These are phyloP conservation scores for Dreissena rostriformis DNA, from an alignment of 1,140 invertebrate genomes.

Conservation along the genomic window DNA sequence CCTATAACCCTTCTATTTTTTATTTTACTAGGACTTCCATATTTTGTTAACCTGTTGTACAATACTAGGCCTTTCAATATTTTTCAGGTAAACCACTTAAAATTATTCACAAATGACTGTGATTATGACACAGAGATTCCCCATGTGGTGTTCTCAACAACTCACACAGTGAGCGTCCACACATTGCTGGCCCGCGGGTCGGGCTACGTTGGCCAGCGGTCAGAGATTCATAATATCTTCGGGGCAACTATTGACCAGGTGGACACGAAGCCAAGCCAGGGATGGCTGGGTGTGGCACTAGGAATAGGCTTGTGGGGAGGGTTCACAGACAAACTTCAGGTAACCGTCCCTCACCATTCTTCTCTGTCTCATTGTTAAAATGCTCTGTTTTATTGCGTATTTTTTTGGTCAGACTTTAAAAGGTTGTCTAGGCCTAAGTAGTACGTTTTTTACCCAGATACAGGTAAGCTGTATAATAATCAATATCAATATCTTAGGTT, in stretches of 20 bases:
- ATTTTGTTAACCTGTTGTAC: too few relatives aligned
- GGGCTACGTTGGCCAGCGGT: slow-evolving; percentile 18
- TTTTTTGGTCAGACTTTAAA: too few relatives aligned
- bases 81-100: slow-evolving; percentile 47
- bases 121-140: slow-evolving; percentile 20
- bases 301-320: slow-evolving; percentile 32
- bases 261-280: slow-evolving; percentile 59
- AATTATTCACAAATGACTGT: slow-evolving; percentile 13
- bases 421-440: too few relatives aligned
- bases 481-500: too few relatives aligned
- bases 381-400: too few relatives aligned
- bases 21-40: too few relatives aligned
- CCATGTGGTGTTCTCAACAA: slow-evolving; percentile 42
- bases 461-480: too few relatives aligned
- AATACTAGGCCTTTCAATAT: too few relatives aligned
- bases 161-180: slow-evolving; percentile 51
- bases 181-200: background rate
- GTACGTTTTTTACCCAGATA: too few relatives aligned
- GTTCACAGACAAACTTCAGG: background rate
- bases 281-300: slow-evolving; percentile 65
- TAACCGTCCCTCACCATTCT: too few relatives aligned
- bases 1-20: too few relatives aligned
- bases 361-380: too few relatives aligned
- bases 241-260: slow-evolving; percentile 63
- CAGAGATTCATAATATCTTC: slow-evolving; percentile 69